Conservation (phyloP, 2,797 vertebrate genomes). For the Betta splendens region DNA sequence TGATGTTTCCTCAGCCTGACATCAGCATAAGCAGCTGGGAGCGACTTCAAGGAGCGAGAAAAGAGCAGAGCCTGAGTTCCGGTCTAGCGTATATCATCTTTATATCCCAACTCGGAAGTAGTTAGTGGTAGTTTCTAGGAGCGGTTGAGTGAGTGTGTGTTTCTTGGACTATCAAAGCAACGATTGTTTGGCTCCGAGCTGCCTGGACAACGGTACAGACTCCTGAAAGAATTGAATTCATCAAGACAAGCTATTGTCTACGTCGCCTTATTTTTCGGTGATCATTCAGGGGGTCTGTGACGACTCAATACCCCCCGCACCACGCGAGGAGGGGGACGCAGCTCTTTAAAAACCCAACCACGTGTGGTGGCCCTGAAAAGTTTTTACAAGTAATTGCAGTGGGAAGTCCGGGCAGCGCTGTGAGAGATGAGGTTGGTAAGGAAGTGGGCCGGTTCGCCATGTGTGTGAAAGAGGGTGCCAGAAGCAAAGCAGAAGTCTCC, state of each 20-base stretch:
- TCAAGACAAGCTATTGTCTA: constrained; percentile 88
- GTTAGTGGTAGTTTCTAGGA: constrained; percentile 70
- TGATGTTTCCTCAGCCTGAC: constrained; percentile 19
- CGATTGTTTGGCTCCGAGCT: constrained; percentile 84
- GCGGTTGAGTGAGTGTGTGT: constrained; percentile 72
- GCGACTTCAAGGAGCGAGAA: constrained; percentile 23
- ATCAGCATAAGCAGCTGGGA: constrained; percentile 12
- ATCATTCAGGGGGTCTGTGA: constrained; percentile 89
- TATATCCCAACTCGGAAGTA: constrained; percentile 75
- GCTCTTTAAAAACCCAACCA: constrained; percentile 88
- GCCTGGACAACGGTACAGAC: constrained; percentile 86
- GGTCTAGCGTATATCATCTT: constrained; percentile 72
- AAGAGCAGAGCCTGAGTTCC: constrained; percentile 48
- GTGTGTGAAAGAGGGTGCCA: constrained; percentile 80
- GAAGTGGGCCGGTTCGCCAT: constrained; percentile 83
- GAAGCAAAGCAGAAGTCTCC: constrained; percentile 77
- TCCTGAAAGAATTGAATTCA: constrained; percentile 91
- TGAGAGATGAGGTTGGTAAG: constrained; percentile 82
- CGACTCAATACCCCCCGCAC: constrained; percentile 87
- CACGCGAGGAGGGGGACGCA: constrained; percentile 82
- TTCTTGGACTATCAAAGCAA: constrained; percentile 85
- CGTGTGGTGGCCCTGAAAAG: constrained; percentile 85
- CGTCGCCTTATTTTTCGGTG: constrained; percentile 86
- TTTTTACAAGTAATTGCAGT: constrained; percentile 90
- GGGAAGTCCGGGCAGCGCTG: constrained; percentile 83